These are phyloP conservation scores for Barypeithes pellucidus DNA, from an alignment of 2,888 invertebrate genomes.

Conservation along the genomic window DNA sequence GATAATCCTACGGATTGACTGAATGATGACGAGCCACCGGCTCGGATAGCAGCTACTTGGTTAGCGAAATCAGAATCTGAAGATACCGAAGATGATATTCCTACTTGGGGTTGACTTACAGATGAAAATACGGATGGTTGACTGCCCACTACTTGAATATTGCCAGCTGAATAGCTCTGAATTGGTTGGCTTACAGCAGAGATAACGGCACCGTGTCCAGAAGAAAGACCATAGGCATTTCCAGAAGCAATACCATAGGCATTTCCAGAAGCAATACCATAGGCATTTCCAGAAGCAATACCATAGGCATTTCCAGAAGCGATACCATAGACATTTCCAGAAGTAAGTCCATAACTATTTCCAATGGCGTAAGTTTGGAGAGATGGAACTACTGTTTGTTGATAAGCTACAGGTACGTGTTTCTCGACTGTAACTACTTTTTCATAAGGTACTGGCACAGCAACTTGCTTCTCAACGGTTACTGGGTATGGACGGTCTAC, in stretches of 20 bases:
- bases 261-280: not conserved
- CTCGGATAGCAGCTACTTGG: conserved; percentile 33
- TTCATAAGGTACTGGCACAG: conserved; percentile 44
- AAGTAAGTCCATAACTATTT: not conserved
- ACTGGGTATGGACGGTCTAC: conserved; percentile 50
- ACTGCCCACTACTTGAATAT: not conserved
- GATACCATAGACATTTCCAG: not conserved
- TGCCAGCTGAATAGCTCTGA: not conserved
- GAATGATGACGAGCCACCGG: conserved; percentile 1
- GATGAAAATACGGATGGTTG: conserved; percentile 24
- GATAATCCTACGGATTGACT: not conserved
- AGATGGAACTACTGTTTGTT: conserved; percentile 29
- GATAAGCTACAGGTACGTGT: conserved; percentile 36
- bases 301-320: not conserved
- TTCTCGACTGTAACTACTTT: conserved; percentile 45
- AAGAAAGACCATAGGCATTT: not conserved
- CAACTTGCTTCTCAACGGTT: conserved; percentile 46
- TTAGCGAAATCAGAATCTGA: conserved; percentile 28
- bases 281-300: not conserved
- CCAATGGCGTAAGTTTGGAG: conserved; percentile 20
- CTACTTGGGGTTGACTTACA: too few species aligned
- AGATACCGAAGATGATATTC: conserved; percentile 13
- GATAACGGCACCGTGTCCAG: not conserved
- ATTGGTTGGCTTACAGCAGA: conserved; percentile 1
- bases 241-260: not conserved